Evolutionary conservation across 2,888 invertebrate genomes (phyloP).

Genomic region (Euspilapteryx auroguttella): DNA sequence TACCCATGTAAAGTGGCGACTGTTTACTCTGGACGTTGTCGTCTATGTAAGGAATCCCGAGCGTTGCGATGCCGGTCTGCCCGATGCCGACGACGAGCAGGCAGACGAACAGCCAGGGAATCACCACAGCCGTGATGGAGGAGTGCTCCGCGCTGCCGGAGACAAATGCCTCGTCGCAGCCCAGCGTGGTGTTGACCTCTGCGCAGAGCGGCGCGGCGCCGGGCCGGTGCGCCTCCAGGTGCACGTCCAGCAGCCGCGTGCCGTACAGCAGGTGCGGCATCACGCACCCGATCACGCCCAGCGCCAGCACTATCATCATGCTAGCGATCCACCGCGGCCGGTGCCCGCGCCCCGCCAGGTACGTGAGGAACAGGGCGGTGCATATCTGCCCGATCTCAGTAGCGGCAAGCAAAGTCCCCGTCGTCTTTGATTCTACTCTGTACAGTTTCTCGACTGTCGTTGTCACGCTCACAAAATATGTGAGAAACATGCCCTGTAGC

Average conservation of each 20-base stretch:
- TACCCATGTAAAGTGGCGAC: slow-evolving; percentile 90
- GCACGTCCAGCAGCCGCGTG: slow-evolving; percentile 64
- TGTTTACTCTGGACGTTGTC: slow-evolving; percentile 92
- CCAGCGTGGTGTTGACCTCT: slow-evolving; percentile 16
- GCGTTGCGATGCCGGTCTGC: slow-evolving; percentile 88
- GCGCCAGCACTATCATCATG: slow-evolving; percentile 87
- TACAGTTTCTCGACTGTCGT: slow-evolving; percentile 92
- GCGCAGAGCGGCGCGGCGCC: slow-evolving; percentile 35
- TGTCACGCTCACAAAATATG: slow-evolving; percentile 91
- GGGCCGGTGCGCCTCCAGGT: slow-evolving; percentile 28
- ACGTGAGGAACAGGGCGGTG: slow-evolving; percentile 83
- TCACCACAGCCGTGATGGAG: slow-evolving; percentile 77
- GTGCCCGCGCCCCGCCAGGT: slow-evolving; percentile 90
- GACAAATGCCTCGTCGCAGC: slow-evolving; percentile 64
- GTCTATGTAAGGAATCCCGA: slow-evolving; percentile 92
- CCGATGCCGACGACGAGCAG: slow-evolving; percentile 88
- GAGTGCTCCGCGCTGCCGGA: slow-evolving; percentile 70
- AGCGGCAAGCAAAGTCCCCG: slow-evolving; percentile 86
- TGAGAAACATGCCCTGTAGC: slow-evolving; percentile 88
- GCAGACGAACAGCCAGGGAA: slow-evolving; percentile 87
- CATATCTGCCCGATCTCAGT: slow-evolving; percentile 93
- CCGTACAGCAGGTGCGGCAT: slow-evolving; percentile 87
- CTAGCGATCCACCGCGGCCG: slow-evolving; percentile 92
- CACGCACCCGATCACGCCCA: slow-evolving; percentile 84
- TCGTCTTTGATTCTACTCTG: slow-evolving; percentile 89